These are phyloP conservation scores for Lemur catta DNA, from an alignment of 2,797 vertebrate species.

Conservation along the genomic window DNA sequence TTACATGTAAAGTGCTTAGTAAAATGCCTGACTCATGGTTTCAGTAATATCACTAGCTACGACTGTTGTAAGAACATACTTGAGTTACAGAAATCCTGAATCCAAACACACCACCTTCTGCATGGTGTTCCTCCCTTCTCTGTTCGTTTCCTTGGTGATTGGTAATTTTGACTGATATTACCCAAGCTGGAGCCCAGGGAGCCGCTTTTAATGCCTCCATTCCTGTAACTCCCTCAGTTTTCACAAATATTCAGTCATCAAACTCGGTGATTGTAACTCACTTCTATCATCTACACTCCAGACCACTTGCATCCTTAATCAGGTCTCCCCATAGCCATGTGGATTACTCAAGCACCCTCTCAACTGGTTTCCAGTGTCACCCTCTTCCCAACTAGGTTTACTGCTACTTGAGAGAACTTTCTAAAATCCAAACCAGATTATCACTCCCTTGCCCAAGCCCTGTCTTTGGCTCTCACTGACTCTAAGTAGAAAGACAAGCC, in stretches of 20 bases:
- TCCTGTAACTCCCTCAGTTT: not conserved
- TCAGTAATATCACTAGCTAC: not conserved
- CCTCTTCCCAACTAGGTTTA: not conserved
- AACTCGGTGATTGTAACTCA: not conserved
- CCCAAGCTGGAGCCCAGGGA: not conserved
- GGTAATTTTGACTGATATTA: not conserved
- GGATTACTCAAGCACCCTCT: not conserved
- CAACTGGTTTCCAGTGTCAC: not conserved
- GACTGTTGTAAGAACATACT: not conserved
- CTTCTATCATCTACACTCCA: not conserved
- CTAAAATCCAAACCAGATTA: constrained; percentile 29
- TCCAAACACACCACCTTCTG: not conserved
- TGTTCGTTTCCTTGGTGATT: not conserved
- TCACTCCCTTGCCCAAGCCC: not conserved
- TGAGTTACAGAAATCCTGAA: not conserved
- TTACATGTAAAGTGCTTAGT: not conserved
- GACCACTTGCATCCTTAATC: not conserved
- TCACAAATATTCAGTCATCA: not conserved
- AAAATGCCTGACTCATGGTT: not conserved
- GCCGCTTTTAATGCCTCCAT: not conserved
- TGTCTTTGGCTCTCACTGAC: not conserved
- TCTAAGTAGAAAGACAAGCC: not conserved
- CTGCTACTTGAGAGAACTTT: not conserved
- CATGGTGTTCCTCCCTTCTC: not conserved
- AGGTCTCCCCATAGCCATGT: not conserved